Evolutionary conservation across 2,888 invertebrate species (phyloP).

Genomic region (Latrodectus elegans): DNA sequence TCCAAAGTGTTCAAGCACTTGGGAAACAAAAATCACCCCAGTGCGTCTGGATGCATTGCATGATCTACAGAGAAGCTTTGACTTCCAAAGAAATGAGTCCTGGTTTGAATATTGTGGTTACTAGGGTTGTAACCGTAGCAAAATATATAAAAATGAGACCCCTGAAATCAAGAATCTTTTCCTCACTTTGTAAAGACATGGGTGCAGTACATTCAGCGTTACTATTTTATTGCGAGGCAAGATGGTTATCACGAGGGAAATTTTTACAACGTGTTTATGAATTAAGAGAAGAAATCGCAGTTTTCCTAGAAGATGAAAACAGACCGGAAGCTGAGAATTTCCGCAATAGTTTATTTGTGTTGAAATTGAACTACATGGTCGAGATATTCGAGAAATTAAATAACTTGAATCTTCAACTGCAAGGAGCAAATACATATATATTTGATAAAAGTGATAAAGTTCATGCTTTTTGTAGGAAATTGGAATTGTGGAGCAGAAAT

Average conservation of each 20-base stretch:
- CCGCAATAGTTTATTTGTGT: too few species aligned
- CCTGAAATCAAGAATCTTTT: constrained; percentile 40
- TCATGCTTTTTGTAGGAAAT: too few species aligned
- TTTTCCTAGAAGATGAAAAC: constrained; percentile 51
- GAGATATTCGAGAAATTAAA: too few species aligned
- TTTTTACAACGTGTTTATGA: constrained; percentile 34
- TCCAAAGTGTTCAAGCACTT: constrained; percentile 39
- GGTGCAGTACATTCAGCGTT: constrained; percentile 30
- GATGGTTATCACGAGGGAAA: constrained; percentile 25
- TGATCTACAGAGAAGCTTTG: constrained; percentile 38
- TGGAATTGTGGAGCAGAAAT: too few species aligned
- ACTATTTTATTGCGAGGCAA: constrained; percentile 42
- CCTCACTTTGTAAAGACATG: constrained; percentile 39
- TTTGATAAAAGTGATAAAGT: too few species aligned
- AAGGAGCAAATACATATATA: too few species aligned
- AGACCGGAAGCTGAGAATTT: too few species aligned
- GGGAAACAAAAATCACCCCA: constrained; percentile 18
- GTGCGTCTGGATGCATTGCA: constrained; percentile 41
- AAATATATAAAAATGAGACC: constrained; percentile 42
- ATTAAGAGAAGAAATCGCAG: constrained; percentile 38
- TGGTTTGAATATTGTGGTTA: constrained; percentile 30
- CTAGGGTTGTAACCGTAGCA: constrained; percentile 28
- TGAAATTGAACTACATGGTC: too few species aligned
- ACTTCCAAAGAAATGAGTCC: constrained; percentile 40
- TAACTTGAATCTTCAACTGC: too few species aligned